Base-by-base conservation (phyloP, 1,140 invertebrate species). In the Heliconius melpomene region DNA sequence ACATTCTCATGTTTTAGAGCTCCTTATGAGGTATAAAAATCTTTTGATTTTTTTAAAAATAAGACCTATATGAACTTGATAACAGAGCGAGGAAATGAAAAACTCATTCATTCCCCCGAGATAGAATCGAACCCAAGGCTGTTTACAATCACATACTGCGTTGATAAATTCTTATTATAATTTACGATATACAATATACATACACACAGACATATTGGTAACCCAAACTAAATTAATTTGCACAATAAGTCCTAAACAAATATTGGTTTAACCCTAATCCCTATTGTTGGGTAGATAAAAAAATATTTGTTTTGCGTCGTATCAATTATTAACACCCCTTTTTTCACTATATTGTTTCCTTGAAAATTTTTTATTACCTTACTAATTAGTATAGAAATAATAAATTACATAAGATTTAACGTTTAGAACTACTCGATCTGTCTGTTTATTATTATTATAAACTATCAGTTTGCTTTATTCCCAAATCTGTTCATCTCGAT, bases 231-330 rank as follows among this genome's bases (percentile, higher is more conserved):
- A 83, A 81, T 85, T 83, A 85, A 83, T 81, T 79, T 79, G 82
- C 75, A 79, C 78, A 79, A 72, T 74, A 66, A 71, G 80, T 85
- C 88, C 88, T 89, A 87, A 89, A 77, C 81, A 85, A 89, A 89
- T 83, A 87, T 84, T 80, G 77, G 78, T 77, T 50, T 75, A 23
- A 60, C 74, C 75, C 32, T 70, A 81, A 84, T 80, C 73, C 71
- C 74, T 78, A 66, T 29, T 66, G 73, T 75, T 36, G 60, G 70
- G 38, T 76, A 76, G 36, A 76, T 32, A 40, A 66, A 80, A 84
- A 85, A 82, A 82, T 85, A 82, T 80, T 79, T 81, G 73, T 11
- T 7, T 29, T 40, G 75, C 29, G 18, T 79, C 60, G 77, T 79
- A 80, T 78, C 60, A 66, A 66, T 66, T 66, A 26, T 66, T 29